Evolutionary conservation across 2,113 vertebrate genomes (phyloP).

Genomic region (Scomber colias): DNA sequence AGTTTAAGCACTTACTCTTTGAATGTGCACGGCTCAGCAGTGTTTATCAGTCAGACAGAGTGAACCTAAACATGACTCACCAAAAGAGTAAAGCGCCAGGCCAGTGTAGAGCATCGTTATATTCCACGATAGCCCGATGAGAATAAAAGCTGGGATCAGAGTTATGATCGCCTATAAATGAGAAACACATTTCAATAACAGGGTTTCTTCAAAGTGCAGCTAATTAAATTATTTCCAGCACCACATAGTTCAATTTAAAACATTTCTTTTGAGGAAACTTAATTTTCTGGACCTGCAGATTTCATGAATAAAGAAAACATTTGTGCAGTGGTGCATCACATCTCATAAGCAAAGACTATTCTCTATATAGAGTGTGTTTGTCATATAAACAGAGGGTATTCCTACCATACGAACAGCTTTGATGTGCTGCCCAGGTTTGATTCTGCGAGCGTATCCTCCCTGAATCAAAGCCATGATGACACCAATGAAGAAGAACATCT

Average conservation of each 20-base stretch:
- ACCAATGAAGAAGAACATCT: slow-evolving; percentile 99
- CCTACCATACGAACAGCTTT: slow-evolving; percentile 88
- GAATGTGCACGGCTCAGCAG: too few species aligned
- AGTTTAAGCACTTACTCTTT: too few species aligned
- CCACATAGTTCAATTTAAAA: too few species aligned
- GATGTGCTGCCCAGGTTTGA: slow-evolving; percentile 91
- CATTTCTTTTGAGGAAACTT: too few species aligned
- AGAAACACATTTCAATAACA: slow-evolving; percentile 9
- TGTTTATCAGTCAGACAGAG: too few species aligned
- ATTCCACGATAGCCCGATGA: slow-evolving; percentile 90
- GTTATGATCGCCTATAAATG: slow-evolving; percentile 88
- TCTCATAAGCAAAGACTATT: not conserved
- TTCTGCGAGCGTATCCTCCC: slow-evolving; percentile 92
- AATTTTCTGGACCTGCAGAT: too few species aligned
- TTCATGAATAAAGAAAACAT: not conserved
- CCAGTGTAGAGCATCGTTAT: slow-evolving; percentile 87
- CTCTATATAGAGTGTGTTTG: not conserved
- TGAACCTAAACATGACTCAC: slow-evolving; percentile 82
- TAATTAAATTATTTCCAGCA: too few species aligned
- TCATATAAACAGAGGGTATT: not conserved
- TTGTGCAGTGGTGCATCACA: not conserved
- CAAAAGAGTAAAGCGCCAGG: slow-evolving; percentile 92
- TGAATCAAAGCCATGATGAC: slow-evolving; percentile 95
- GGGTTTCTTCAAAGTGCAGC: too few species aligned
- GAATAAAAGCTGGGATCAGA: slow-evolving; percentile 92